Percentiles rank a stretch among this genome's conserved stretches.
Evolutionary conservation across 2,113 vertebrate genomes (phyloP).

Genomic region (Suricata suricatta): DNA sequence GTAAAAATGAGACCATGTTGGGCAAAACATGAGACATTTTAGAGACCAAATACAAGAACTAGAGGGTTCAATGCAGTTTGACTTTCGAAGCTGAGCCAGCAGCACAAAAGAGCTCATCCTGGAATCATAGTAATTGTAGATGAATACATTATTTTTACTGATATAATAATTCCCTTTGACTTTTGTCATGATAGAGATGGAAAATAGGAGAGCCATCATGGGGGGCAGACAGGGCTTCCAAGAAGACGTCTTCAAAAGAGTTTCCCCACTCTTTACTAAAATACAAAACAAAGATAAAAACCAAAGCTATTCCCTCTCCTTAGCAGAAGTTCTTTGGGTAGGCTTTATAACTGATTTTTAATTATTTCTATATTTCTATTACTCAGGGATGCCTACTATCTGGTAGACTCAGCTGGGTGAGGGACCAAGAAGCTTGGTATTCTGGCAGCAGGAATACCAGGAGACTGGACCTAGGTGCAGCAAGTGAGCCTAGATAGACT

Average conservation of each 20-base stretch:
- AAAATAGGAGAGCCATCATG: background rate
- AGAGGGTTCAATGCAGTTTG: background rate
- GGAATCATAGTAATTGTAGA: background rate
- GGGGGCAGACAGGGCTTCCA: background rate
- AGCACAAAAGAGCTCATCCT: background rate
- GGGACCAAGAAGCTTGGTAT: background rate
- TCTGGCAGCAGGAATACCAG: background rate
- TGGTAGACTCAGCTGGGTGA: background rate
- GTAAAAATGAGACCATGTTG: background rate
- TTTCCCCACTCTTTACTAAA: background rate
- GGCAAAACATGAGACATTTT: background rate
- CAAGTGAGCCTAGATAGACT: background rate
- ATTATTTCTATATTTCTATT: background rate
- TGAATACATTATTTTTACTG: background rate
- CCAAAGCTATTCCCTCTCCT: background rate
- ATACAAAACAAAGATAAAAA: background rate
- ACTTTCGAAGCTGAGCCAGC: background rate
- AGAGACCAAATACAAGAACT: background rate
- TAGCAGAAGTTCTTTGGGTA: background rate
- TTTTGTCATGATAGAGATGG: background rate
- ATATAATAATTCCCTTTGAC: background rate
- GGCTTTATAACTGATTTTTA: background rate
- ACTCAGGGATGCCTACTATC: background rate
- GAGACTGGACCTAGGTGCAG: background rate
- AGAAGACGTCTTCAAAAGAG: background rate